Conservation (phyloP, 2,888 invertebrate species). For the Mechanitis messenoides region DNA sequence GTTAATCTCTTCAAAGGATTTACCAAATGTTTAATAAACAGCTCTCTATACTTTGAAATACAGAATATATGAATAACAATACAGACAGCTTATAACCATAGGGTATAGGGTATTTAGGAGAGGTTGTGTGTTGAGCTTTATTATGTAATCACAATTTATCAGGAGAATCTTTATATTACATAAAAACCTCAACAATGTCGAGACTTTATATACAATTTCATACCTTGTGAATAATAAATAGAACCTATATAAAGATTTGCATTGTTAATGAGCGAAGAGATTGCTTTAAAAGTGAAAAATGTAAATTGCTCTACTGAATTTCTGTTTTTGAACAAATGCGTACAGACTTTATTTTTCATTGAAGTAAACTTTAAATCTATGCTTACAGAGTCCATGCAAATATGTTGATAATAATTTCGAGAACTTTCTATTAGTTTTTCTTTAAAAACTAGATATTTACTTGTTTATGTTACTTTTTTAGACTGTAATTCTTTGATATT, state of each 20-base stretch:
- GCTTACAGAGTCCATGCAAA: background rate
- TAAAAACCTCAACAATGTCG: no score
- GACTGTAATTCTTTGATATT: no score
- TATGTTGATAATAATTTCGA: background rate
- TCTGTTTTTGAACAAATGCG: constrained; percentile 3
- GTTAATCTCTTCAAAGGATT: no score
- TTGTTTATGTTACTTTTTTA: no score
- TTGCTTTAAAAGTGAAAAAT: constrained; percentile 5
- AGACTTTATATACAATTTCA: background rate
- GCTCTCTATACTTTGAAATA: no score
- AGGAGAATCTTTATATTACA: no score
- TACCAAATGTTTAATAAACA: no score
- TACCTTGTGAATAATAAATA: background rate
- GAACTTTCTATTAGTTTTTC: no score
- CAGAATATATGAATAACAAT: no score
- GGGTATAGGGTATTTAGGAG: no score
- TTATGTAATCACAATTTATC: background rate
- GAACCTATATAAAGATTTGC: constrained; percentile 3
- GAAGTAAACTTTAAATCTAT: constrained; percentile 3
- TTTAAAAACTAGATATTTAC: no score
- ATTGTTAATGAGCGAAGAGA: constrained; percentile 5
- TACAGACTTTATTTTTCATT: background rate
- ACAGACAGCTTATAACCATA: no score
- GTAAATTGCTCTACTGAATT: constrained; percentile 6
- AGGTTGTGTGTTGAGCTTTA: background rate